A percentile compares a stretch with the other conserved stretches of the same genome.
These are phyloP conservation scores for Gonocerus acuteangulatus DNA, from an alignment of 2,888 invertebrate species.

Conservation along the genomic window DNA sequence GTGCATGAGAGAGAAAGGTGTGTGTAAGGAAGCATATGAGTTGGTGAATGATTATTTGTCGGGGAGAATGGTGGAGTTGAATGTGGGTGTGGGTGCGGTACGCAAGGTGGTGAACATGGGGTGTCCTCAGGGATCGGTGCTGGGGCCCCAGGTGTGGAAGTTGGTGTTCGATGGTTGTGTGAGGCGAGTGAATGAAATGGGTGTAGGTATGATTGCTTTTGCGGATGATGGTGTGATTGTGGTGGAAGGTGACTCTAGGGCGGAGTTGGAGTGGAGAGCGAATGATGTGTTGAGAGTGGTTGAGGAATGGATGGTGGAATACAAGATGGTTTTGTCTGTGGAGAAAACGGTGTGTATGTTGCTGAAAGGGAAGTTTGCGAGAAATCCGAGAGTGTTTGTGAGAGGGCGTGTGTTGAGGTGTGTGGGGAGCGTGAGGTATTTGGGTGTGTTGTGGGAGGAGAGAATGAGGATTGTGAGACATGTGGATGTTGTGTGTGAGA, in stretches of 20 bases:
- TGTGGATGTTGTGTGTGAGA: no score
- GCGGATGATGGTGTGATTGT: slow-evolving; percentile 2
- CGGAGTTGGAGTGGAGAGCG: no score
- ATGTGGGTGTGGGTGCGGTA: background rate
- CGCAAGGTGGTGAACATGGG: no score
- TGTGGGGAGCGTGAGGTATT: background rate
- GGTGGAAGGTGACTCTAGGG: background rate
- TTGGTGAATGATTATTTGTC: no score
- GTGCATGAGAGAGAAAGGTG: background rate
- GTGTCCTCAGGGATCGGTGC: slow-evolving; percentile 1
- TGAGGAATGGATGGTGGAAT: background rate
- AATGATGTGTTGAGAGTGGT: no score
- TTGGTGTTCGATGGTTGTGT: no score
- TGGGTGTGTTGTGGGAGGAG: background rate
- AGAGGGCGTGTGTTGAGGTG: no score
- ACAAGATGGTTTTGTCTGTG: slow-evolving; percentile 7
- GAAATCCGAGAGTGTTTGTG: no score
- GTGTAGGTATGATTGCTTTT: background rate
- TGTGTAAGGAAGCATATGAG: background rate
- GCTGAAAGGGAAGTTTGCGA: slow-evolving; percentile 22
- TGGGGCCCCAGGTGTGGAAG: background rate
- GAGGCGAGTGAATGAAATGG: no score
- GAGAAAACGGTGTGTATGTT: slow-evolving; percentile 22
- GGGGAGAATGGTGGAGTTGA: no score
- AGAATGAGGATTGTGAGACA: no score